These are phyloP conservation scores for Anoplophora glabripennis DNA, from an alignment of 1,140 invertebrate genomes.

Conservation along the genomic window DNA sequence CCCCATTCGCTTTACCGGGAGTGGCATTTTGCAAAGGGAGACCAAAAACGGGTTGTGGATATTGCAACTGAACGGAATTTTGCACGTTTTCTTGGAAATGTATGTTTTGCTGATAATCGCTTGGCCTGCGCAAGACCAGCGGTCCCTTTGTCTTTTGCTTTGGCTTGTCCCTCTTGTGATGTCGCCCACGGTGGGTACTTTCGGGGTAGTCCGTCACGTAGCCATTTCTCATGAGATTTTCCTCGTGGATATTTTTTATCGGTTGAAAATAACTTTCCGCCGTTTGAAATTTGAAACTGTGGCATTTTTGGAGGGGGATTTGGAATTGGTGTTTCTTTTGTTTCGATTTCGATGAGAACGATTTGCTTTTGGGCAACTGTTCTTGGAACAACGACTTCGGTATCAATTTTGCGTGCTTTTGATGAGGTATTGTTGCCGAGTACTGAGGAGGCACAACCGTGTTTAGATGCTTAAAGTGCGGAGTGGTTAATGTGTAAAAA, in stretches of 20 bases:
- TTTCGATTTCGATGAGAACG: constrained; percentile 42
- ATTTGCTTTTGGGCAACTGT: constrained; percentile 44
- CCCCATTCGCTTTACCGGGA: constrained; percentile 38
- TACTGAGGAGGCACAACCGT: constrained; percentile 41
- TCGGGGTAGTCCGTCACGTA: constrained; percentile 45
- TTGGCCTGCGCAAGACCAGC: constrained; percentile 36
- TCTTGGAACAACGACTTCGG: constrained; percentile 46
- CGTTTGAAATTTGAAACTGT: constrained; percentile 67
- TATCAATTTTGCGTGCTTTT: constrained; percentile 45
- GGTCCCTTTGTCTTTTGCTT: constrained; percentile 46
- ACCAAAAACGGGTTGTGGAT: constrained; percentile 43
- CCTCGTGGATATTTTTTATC: constrained; percentile 56
- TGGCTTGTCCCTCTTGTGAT: constrained; percentile 36
- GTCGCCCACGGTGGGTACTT: constrained; percentile 28
- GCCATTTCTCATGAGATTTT: constrained; percentile 53
- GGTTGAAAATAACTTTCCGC: constrained; percentile 62
- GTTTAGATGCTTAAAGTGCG: constrained; percentile 44
- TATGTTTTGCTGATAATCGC: constrained; percentile 42
- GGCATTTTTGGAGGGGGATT: constrained; percentile 64
- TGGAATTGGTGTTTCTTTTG: constrained; percentile 59
- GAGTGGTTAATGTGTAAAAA: constrained; percentile 50
- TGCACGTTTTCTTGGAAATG: constrained; percentile 46
- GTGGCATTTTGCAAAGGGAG: constrained; percentile 14
- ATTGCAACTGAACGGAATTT: constrained; percentile 46
- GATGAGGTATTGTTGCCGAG: constrained; percentile 47